Evolutionary conservation across 2,888 invertebrate species (phyloP).

Genomic region (Diarsia rubi): DNA sequence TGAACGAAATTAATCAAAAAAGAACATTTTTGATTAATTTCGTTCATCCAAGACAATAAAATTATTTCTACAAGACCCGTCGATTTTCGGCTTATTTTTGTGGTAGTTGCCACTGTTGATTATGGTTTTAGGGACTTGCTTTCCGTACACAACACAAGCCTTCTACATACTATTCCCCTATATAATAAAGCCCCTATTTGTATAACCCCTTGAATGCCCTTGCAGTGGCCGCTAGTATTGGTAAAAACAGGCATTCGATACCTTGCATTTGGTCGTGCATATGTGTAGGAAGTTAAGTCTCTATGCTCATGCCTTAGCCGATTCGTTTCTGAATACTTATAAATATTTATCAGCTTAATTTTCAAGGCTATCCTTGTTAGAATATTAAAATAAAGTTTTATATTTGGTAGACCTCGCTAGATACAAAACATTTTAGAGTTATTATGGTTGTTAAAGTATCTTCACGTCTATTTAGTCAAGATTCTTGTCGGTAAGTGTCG

Average conservation of each 20-base stretch:
- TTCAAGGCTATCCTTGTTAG: constrained; percentile 39
- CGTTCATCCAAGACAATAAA: neutral
- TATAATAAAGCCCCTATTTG: too few relatives aligned
- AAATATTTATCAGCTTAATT: neutral
- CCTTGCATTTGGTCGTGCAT: neutral
- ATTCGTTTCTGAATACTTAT: constrained; percentile 8
- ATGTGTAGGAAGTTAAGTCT: constrained; percentile 6
- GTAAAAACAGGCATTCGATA: too few relatives aligned
- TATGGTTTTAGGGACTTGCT: neutral
- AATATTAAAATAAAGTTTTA: constrained; percentile 25
- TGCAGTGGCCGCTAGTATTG: too few relatives aligned
- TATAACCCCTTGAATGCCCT: too few relatives aligned
- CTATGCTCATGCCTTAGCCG: neutral
- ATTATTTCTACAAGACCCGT: neutral
- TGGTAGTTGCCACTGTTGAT: neutral
- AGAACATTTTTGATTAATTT: neutral
- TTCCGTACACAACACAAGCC: too few relatives aligned
- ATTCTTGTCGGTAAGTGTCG: constrained; percentile 27
- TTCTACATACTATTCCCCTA: too few relatives aligned
- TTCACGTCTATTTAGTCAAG: constrained; percentile 7
- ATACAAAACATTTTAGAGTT: constrained; percentile 20
- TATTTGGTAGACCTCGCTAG: constrained; percentile 1
- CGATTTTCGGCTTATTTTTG: neutral
- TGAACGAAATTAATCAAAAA: too few relatives aligned
- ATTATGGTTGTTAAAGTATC: neutral